Percentiles rank a stretch among this genome's conserved stretches.
Evolutionary conservation across 2,113 vertebrate genomes (phyloP).

Genomic region (Pygathrix nemaeus): DNA sequence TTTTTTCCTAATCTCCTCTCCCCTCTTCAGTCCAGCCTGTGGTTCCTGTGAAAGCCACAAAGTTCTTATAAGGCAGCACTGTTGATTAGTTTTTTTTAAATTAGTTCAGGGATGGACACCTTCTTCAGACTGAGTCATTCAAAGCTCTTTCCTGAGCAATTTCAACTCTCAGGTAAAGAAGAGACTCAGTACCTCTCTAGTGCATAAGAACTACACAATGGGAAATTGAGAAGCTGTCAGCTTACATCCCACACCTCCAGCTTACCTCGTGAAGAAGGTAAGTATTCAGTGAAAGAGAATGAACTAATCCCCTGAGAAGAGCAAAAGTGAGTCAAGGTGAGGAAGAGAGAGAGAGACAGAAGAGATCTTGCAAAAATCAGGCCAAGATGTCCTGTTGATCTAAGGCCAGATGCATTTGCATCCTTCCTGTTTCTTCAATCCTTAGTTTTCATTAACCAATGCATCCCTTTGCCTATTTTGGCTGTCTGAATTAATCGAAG

Average conservation of each 20-base stretch:
- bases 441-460: not conserved
- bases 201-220: not conserved
- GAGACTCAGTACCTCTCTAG: not conserved
- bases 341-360: not conserved
- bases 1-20: not conserved
- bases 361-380: not conserved
- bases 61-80: not conserved
- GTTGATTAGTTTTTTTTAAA: not conserved
- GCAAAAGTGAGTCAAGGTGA: not conserved
- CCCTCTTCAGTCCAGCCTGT: not conserved
- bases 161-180: not conserved
- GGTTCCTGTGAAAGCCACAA: not conserved
- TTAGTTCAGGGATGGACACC: not conserved
- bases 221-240: not conserved
- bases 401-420: not conserved
- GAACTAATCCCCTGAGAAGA: not conserved
- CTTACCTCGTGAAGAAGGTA: not conserved
- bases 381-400: not conserved
- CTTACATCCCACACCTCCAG: not conserved
- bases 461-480: not conserved
- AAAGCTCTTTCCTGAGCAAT: not conserved
- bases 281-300: not conserved
- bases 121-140: not conserved
- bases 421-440: not conserved
- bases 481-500: not conserved